Percentiles rank a stretch among this genome's conserved stretches.
Evolutionary conservation across 2,888 invertebrate species (phyloP).

Genomic region (Nebria brevicollis): DNA sequence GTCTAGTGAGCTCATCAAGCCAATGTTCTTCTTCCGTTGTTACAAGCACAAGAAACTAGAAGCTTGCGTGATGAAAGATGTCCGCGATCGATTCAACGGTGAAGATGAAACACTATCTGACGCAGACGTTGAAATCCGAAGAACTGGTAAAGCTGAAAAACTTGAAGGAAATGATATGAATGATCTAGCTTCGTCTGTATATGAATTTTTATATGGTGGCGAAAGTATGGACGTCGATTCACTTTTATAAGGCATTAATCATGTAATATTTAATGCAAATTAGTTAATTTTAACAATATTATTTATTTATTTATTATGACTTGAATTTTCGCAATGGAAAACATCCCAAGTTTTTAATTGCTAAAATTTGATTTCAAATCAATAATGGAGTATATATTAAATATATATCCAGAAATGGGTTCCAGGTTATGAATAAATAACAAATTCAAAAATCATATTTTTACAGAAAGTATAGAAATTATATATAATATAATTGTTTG

Average conservation of each 20-base stretch:
- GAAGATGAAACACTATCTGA: constrained; percentile 69
- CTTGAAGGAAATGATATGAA: constrained; percentile 66
- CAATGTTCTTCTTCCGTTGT: constrained; percentile 79
- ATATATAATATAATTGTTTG: no score
- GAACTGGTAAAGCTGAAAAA: constrained; percentile 66
- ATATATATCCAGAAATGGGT: no score
- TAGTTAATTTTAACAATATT: constrained; percentile 27
- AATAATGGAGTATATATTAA: no score
- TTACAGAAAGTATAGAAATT: no score
- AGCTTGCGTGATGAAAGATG: constrained; percentile 78
- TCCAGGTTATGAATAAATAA: no score
- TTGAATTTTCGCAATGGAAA: constrained; percentile 60
- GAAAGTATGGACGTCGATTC: constrained; percentile 69
- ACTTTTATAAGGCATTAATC: constrained; percentile 53
- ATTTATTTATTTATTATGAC: constrained; percentile 37
- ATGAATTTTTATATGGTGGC: constrained; percentile 72
- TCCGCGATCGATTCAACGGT: constrained; percentile 68
- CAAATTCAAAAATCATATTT: no score
- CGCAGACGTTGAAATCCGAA: constrained; percentile 61
- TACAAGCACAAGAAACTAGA: constrained; percentile 80
- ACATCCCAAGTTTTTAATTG: constrained; percentile 54
- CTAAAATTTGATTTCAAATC: constrained; percentile 57
- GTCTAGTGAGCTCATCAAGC: constrained; percentile 72
- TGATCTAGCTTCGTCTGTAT: constrained; percentile 69
- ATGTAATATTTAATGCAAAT: constrained; percentile 23